Evolutionary conservation across 2,797 vertebrate genomes (phyloP), one percentile per base, ranked within the genome.

Genomic region (Sebastes kiyomatsui): DNA sequence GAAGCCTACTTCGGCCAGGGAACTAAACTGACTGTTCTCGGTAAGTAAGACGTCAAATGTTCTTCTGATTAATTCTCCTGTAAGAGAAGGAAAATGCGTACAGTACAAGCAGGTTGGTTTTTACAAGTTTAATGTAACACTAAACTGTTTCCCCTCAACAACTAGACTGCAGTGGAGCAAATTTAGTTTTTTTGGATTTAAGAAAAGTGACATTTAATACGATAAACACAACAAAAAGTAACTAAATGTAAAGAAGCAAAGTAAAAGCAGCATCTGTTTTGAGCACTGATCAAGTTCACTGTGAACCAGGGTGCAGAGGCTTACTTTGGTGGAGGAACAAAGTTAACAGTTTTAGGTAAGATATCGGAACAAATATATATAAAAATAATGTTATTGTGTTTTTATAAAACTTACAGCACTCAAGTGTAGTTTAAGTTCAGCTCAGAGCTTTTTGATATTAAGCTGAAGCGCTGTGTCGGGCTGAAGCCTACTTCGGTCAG

Each of bases 1-100:
- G 76, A 87, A 72, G 71, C 91, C 10, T 91, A 80, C 74, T 97
- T 96, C 11, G 92, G 95, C 12, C 5, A 70, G 1, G 87, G 95
- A 54, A 95, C 90, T 20, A 94, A 91, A 81, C 82, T 96, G 30
- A 93, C 87, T 0, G 88, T 91, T 80, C 74, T 93, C 12, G 92
- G 92, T 96, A 88, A 94, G 92, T 85, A 62, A 7, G 1, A 65
- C 28, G 6, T 30, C 6, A 35, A 38, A 35, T 25, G 0, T 35
- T 35, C 16, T 33, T 33, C 18, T 59, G 4, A 35, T 23, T 8
- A 28, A 62, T 38, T 20, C 28, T 7, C 3, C 2, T 54, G 33
- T 60, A 32, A 27, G 10, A 42, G 6, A 67, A 46, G 8, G 9
- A n/a, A 71, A 55, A 60, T 6, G 6, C 6, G 25, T 25, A 25